phyloP scores from a whole-genome alignment of 2,113 vertebrate species.

The Polypterus bichir region DNA sequence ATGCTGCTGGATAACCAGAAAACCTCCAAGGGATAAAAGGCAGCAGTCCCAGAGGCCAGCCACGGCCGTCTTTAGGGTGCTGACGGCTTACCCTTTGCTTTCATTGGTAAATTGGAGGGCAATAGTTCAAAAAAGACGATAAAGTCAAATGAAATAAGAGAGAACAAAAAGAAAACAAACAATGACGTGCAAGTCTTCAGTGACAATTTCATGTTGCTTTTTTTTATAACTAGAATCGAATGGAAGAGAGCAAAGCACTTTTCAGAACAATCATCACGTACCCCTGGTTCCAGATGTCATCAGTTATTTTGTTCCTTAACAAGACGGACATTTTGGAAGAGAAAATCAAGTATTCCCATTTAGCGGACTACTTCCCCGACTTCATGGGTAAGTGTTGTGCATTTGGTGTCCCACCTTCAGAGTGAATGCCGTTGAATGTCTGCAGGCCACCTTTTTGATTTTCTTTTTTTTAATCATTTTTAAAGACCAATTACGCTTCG shows the following conservation, averaged over 20 bases:
- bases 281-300: slow-evolving; percentile 66
- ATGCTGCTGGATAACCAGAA: too few relatives aligned
- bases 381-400: slow-evolving; percentile 48
- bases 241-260: slow-evolving; percentile 72
- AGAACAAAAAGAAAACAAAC: too few relatives aligned
- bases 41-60: too few relatives aligned
- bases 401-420: not conserved
- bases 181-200: too few relatives aligned
- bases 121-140: too few relatives aligned
- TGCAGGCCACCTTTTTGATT: too few relatives aligned
- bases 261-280: slow-evolving; percentile 68
- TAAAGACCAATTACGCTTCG: not conserved
- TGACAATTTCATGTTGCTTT: too few relatives aligned
- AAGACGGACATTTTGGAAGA: slow-evolving; percentile 74
- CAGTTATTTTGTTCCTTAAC: slow-evolving; percentile 77
- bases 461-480: not conserved
- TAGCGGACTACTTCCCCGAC: slow-evolving; percentile 64
- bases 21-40: too few relatives aligned
- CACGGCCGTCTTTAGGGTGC: too few relatives aligned
- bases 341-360: slow-evolving; percentile 65
- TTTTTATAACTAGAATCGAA: slow-evolving; percentile 55
- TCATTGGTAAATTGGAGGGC: too few relatives aligned
- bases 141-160: too few relatives aligned
- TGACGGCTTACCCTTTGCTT: too few relatives aligned
- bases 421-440: not conserved